phyloP scores from a whole-genome alignment of 2,888 invertebrate genomes.

The Laspeyria flexula region DNA sequence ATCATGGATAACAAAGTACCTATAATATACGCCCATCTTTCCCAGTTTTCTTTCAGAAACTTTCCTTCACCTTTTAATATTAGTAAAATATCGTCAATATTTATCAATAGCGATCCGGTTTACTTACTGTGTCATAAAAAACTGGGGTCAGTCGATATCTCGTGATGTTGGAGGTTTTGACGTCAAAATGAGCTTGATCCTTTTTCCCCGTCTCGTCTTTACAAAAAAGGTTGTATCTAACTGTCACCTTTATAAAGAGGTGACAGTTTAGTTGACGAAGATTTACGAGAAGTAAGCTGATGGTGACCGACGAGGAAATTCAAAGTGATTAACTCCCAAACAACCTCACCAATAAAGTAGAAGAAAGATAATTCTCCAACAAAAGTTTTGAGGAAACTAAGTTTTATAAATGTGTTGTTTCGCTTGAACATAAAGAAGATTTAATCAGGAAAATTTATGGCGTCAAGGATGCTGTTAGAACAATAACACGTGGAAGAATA shows the following conservation, averaged over 20 bases:
- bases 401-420: not conserved
- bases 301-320: conserved; percentile 45
- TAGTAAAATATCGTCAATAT: conserved; percentile 22
- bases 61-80: conserved; percentile 1
- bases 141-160: conserved; percentile 16
- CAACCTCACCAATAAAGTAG: conserved; percentile 29
- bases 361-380: conserved; percentile 17
- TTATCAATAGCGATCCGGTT: conserved; percentile 22
- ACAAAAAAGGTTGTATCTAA: conserved; percentile 57
- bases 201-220: conserved; percentile 39
- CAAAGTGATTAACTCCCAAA: conserved; percentile 55
- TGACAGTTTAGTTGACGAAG: conserved; percentile 65
- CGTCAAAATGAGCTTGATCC: conserved; percentile 35
- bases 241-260: conserved; percentile 64
- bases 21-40: too few species aligned
- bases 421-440: not conserved
- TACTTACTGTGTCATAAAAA: conserved; percentile 27
- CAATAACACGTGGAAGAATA: not conserved
- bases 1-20: too few species aligned
- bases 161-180: conserved; percentile 21
- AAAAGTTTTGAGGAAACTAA: not conserved
- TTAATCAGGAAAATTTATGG: not conserved
- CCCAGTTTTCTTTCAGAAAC: not conserved
- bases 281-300: conserved; percentile 58
- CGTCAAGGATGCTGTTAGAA: not conserved